These are phyloP conservation scores for Drosophila prolongata DNA, from an alignment of 2,888 invertebrate genomes.

Conservation along the genomic window DNA sequence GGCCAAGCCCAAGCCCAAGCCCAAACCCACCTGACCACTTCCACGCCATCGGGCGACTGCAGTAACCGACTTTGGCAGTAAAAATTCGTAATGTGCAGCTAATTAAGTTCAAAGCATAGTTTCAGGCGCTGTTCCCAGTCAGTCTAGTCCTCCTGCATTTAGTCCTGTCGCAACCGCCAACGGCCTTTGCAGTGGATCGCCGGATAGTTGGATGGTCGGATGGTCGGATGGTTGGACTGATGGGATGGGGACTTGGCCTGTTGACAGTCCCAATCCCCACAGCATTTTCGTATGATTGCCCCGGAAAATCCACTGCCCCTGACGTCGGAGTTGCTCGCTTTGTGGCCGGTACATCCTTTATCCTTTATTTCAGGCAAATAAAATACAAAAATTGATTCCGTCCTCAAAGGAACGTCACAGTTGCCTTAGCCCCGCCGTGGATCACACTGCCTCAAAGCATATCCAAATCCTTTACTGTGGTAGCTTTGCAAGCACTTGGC, in stretches of 20 bases:
- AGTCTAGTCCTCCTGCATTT: conserved; percentile 30
- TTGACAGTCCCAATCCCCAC: conserved; percentile 38
- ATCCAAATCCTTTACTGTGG: conserved; percentile 15
- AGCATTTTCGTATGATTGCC: conserved; percentile 40
- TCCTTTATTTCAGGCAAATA: conserved; percentile 39
- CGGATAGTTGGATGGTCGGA: not conserved
- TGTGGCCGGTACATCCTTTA: conserved; percentile 37
- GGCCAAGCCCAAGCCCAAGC: too few relatives aligned
- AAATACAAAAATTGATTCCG: conserved; percentile 39
- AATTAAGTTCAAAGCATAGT: conserved; percentile 79
- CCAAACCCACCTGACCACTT: conserved; percentile 17
- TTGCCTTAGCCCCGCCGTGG: not conserved
- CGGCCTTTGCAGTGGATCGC: conserved; percentile 15
- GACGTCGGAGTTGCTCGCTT: conserved; percentile 26
- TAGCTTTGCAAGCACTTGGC: not conserved
- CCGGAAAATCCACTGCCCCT: conserved; percentile 13
- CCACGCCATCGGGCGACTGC: conserved; percentile 50
- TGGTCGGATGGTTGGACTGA: not conserved
- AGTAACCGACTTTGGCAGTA: conserved; percentile 52
- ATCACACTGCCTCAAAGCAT: conserved; percentile 19
- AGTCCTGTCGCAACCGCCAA: conserved; percentile 12
- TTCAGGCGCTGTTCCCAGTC: conserved; percentile 52
- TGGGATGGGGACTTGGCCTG: not conserved
- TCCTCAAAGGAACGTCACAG: conserved; percentile 7
- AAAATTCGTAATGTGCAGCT: conserved; percentile 72